A percentile compares a stretch with the other conserved stretches of the same genome.
phyloP scores from a whole-genome alignment of 37 sponge, comb jelly and placozoan genomes.

The Aphrocallistes beatrix region DNA sequence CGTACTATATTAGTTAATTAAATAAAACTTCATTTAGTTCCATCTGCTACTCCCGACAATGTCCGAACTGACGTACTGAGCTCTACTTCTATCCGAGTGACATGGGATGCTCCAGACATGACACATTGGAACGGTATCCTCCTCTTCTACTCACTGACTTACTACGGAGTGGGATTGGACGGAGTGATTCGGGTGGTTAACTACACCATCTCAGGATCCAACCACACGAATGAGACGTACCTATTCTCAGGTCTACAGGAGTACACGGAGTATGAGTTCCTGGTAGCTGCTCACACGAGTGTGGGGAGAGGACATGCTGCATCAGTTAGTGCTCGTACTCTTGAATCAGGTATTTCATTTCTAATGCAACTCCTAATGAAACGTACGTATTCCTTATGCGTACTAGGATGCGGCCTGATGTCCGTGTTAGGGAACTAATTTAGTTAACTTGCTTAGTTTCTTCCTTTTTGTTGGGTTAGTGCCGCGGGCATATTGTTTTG shows the following conservation, averaged over 20 bases:
- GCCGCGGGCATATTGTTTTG: no score
- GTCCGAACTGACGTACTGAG: not conserved
- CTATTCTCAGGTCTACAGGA: not conserved
- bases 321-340: not conserved
- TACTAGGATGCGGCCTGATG: no score
- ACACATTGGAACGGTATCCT: not conserved
- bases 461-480: no score
- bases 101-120: conserved; percentile 8
- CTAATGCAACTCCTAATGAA: no score
- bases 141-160: conserved; percentile 14
- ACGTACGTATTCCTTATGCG: no score
- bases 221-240: not conserved
- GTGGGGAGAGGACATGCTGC: not conserved
- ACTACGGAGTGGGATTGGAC: not conserved
- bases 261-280: not conserved
- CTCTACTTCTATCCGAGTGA: not conserved
- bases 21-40: not conserved
- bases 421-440: no score
- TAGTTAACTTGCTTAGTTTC: no score
- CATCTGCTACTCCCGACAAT: conserved; percentile 7
- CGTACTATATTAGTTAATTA: no score
- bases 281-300: not conserved
- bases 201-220: not conserved
- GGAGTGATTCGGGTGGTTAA: not conserved
- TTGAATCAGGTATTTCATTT: not conserved